A percentile compares a stretch with the other conserved stretches of the same genome.
These are phyloP conservation scores for Cristatella mucedo DNA, from an alignment of 2,888 invertebrate genomes.

Conservation along the genomic window DNA sequence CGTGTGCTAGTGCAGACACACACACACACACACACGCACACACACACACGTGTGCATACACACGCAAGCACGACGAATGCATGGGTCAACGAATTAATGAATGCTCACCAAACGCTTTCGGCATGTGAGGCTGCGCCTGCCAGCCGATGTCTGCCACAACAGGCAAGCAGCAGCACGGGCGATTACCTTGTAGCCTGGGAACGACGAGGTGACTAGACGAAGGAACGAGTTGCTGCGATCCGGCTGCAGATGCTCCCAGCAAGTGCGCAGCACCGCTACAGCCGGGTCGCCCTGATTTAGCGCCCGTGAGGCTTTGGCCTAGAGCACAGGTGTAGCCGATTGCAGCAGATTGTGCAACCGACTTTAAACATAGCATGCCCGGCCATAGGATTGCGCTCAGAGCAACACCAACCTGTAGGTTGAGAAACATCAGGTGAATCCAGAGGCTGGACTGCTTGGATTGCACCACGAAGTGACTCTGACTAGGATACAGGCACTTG, in stretches of 20 bases:
- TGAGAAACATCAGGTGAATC: conserved; percentile 90
- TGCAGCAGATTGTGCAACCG: neutral
- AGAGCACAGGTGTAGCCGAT: conserved; percentile 2
- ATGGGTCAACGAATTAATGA: no score
- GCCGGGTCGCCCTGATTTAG: conserved; percentile 36
- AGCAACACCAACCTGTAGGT: conserved; percentile 55
- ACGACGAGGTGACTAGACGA: conserved; percentile 79
- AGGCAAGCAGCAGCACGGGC: no score
- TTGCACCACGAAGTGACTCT: conserved; percentile 41
- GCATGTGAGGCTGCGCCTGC: no score
- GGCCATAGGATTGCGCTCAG: conserved; percentile 13
- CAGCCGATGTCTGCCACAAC: no score
- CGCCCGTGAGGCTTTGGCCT: conserved; percentile 35
- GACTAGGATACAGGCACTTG: conserved; percentile 59
- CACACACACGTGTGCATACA: no score
- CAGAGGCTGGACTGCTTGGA: conserved; percentile 65
- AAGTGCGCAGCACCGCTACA: conserved; percentile 50
- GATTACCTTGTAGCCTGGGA: conserved; percentile 69
- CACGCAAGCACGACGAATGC: no score
- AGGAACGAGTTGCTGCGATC: conserved; percentile 51
- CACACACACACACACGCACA: no score
- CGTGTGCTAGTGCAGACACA: no score
- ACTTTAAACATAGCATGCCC: neutral
- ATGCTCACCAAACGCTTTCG: no score
- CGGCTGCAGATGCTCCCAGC: conserved; percentile 83